phyloP scores from a whole-genome alignment of 2,113 vertebrate species.

The Oryzias curvinotus region DNA sequence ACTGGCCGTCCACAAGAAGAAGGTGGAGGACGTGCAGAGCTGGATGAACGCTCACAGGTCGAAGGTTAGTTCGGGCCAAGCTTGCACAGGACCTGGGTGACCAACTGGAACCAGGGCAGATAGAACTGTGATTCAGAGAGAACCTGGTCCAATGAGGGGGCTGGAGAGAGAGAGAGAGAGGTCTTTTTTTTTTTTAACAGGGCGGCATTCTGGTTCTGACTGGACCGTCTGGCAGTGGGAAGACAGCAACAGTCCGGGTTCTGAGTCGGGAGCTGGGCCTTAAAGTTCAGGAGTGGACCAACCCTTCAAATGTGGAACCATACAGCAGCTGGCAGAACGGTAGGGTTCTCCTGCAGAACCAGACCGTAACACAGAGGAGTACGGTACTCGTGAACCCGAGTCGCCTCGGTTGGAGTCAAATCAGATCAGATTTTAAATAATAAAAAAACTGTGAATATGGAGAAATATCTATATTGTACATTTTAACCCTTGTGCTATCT shows the following conservation, averaged over 20 bases:
- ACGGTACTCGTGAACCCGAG: too few species aligned
- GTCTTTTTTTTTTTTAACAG: too few species aligned
- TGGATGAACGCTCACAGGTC: constrained; percentile 83
- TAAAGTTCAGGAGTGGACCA: constrained; percentile 91
- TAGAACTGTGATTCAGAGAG: too few species aligned
- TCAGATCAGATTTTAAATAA: too few species aligned
- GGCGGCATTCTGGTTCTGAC: constrained; percentile 85
- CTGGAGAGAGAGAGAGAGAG: too few species aligned
- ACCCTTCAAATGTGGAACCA: constrained; percentile 81
- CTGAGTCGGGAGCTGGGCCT: constrained; percentile 80
- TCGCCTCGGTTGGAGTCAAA: too few species aligned
- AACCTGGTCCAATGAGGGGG: too few species aligned
- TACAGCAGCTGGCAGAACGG: constrained; percentile 78
- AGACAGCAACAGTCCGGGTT: constrained; percentile 87
- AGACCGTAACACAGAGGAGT: not conserved
- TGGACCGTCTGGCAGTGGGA: constrained; percentile 93
- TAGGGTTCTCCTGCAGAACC: constrained; percentile 53
- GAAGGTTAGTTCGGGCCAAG: constrained; percentile 71
- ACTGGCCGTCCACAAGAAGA: constrained; percentile 96
- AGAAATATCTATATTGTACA: too few species aligned
- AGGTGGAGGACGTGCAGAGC: constrained; percentile 90
- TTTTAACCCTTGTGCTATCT: too few species aligned
- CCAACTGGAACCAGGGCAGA: too few species aligned
- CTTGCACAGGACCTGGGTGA: too few species aligned
- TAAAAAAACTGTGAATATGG: too few species aligned